Conservation (phyloP, 2,888 invertebrate genomes). For the Hypena proboscidalis region DNA sequence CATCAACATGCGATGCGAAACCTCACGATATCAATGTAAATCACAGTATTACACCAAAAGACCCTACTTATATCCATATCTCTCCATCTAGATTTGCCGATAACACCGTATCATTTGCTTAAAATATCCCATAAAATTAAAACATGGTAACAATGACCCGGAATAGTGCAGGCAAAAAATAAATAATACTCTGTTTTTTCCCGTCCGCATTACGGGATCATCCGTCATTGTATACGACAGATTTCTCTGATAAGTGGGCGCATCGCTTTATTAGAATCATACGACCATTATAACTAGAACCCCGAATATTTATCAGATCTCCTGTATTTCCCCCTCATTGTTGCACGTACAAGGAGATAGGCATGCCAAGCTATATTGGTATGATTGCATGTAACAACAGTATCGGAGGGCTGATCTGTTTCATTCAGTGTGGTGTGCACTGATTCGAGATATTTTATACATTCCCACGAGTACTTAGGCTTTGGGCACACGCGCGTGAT, state of each 20-base stretch:
- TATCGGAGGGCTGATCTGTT: conserved; percentile 73
- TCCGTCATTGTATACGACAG: conserved; percentile 80
- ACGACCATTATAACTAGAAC: conserved; percentile 58
- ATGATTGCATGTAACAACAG: conserved; percentile 52
- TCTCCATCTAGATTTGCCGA: conserved; percentile 67
- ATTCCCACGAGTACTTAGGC: conserved; percentile 76
- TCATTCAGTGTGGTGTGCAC: conserved; percentile 70
- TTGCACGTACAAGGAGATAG: conserved; percentile 36
- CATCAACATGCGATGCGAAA: too few species aligned
- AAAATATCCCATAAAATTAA: conserved; percentile 82
- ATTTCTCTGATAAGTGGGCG: conserved; percentile 77
- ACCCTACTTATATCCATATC: conserved; percentile 50
- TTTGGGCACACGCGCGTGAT: conserved; percentile 65
- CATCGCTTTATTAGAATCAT: conserved; percentile 78
- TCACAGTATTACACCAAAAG: conserved; percentile 43
- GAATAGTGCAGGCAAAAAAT: conserved; percentile 68
- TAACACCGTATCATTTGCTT: conserved; percentile 84
- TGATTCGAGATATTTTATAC: conserved; percentile 76
- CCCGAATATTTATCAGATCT: conserved; percentile 20
- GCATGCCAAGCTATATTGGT: conserved; percentile 54
- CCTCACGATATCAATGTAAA: conserved; percentile 36
- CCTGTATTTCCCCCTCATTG: conserved; percentile 1
- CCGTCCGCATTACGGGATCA: conserved; percentile 80
- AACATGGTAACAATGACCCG: conserved; percentile 76
- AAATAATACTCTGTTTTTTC: conserved; percentile 70